Percentiles rank a stretch among this genome's conserved stretches.
phyloP scores from a whole-genome alignment of 2,888 invertebrate genomes.

The Rhingia rostrata region DNA sequence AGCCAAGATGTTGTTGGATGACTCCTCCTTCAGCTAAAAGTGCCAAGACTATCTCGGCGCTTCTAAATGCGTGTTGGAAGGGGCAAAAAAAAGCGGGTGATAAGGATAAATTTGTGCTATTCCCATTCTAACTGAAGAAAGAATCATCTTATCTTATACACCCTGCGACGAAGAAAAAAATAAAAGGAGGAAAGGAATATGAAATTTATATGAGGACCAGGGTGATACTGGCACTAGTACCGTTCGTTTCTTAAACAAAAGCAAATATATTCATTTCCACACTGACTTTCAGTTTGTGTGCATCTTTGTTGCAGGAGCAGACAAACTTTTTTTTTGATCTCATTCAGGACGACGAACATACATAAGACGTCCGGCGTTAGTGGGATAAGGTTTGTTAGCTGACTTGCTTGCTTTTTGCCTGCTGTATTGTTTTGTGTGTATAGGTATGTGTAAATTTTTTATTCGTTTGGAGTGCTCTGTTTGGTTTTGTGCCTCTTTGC shows the following conservation, averaged over 20 bases:
- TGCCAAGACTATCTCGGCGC: not conserved
- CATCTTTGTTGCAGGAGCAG: slow-evolving; percentile 19
- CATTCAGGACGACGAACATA: no score
- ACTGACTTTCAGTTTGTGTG: slow-evolving; percentile 55
- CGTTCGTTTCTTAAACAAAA: slow-evolving; percentile 38
- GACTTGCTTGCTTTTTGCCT: not conserved
- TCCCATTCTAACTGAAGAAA: slow-evolving; percentile 16
- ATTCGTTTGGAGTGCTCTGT: slow-evolving; percentile 23
- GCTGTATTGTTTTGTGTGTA: not conserved
- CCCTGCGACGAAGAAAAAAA: slow-evolving; percentile 21
- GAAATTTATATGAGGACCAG: slow-evolving; percentile 55
- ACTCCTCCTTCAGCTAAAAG: slow-evolving; percentile 2
- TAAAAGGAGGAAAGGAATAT: slow-evolving; percentile 34
- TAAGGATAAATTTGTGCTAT: slow-evolving; percentile 18
- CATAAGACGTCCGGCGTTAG: no score
- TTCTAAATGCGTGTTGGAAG: slow-evolving; percentile 26
- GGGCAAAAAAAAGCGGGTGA: not conserved
- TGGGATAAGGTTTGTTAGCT: slow-evolving; percentile 18
- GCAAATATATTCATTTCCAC: slow-evolving; percentile 51
- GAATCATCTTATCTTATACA: slow-evolving; percentile 38
- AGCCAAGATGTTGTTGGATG: not conserved
- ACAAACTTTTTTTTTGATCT: not conserved
- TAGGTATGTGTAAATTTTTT: slow-evolving; percentile 35
- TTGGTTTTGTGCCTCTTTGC: slow-evolving; percentile 7
- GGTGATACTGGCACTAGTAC: not conserved